Evolutionary conservation across 1,140 invertebrate genomes (phyloP).

Genomic region (Elymnias hypermnestra): DNA sequence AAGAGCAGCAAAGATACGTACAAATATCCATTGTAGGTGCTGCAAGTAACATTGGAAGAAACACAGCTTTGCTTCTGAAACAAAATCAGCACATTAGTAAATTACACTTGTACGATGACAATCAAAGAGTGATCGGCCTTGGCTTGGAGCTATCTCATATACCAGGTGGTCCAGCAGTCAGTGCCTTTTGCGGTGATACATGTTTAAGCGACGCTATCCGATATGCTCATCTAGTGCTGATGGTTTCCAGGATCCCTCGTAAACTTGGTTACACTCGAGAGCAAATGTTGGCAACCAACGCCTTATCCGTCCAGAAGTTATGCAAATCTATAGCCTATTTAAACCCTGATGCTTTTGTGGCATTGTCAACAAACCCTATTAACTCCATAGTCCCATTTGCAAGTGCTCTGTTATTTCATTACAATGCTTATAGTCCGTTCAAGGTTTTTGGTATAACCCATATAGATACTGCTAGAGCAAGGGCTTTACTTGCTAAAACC

Average conservation of each 20-base stretch:
- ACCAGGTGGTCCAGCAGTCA: conserved; percentile 30
- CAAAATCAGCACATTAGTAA: conserved; percentile 30
- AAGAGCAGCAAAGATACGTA: conserved; percentile 21
- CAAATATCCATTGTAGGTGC: conserved; percentile 43
- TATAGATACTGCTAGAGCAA: conserved; percentile 36
- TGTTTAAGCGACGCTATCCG: conserved; percentile 27
- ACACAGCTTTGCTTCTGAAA: conserved; percentile 38
- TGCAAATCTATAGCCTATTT: conserved; percentile 30
- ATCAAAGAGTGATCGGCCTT: conserved; percentile 28
- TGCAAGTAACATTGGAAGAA: conserved; percentile 36
- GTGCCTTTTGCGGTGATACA: conserved; percentile 20
- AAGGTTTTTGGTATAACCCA: conserved; percentile 50
- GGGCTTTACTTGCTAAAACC: conserved; percentile 26
- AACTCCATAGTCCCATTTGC: conserved; percentile 52
- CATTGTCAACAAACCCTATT: conserved; percentile 43
- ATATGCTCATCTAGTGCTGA: conserved; percentile 33
- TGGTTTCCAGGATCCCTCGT: conserved; percentile 31
- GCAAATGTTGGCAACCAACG: conserved; percentile 39
- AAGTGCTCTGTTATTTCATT: conserved; percentile 35
- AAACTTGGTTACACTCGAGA: conserved; percentile 28
- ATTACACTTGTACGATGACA: conserved; percentile 40
- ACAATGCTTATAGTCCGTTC: conserved; percentile 35
- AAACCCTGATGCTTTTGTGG: conserved; percentile 39
- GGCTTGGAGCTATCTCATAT: conserved; percentile 32
- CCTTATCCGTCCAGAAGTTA: conserved; percentile 32